Conservation (phyloP, 2,113 vertebrate genomes). For the Chaenogobius annularis region DNA sequence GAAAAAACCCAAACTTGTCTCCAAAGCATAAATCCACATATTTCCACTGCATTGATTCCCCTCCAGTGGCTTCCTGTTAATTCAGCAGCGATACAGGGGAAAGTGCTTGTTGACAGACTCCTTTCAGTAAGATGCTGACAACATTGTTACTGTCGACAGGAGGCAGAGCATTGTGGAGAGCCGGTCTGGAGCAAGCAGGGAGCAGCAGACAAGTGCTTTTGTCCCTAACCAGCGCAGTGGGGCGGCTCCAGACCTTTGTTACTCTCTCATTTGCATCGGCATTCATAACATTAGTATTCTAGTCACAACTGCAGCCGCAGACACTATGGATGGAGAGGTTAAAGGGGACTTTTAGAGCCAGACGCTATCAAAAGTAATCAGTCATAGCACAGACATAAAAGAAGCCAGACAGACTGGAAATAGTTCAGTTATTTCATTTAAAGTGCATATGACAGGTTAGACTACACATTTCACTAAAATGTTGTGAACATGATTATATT, state of each 20-base stretch:
- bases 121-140: conserved; percentile 60
- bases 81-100: conserved; percentile 32
- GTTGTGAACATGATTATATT: too few species aligned
- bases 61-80: conserved; percentile 38
- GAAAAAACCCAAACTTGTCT: background rate
- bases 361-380: conserved; percentile 55
- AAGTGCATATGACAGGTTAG: too few species aligned
- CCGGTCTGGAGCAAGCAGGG: conserved; percentile 10
- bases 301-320: conserved; percentile 54
- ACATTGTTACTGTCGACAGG: conserved; percentile 58
- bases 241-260: conserved; percentile 58
- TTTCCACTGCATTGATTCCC: conserved; percentile 27
- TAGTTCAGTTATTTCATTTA: background rate
- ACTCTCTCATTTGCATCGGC: conserved; percentile 67
- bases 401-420: conserved; percentile 7
- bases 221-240: conserved; percentile 58
- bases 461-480: too few species aligned
- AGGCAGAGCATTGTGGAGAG: conserved; percentile 32
- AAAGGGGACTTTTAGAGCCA: conserved; percentile 65
- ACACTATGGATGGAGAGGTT: conserved; percentile 63
- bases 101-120: conserved; percentile 56
- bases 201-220: conserved; percentile 52
- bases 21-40: conserved; percentile 14
- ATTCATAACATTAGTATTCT: conserved; percentile 71
- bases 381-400: conserved; percentile 31